Conservation (phyloP, 2,797 vertebrate species). For the Sebastes nivosus region DNA sequence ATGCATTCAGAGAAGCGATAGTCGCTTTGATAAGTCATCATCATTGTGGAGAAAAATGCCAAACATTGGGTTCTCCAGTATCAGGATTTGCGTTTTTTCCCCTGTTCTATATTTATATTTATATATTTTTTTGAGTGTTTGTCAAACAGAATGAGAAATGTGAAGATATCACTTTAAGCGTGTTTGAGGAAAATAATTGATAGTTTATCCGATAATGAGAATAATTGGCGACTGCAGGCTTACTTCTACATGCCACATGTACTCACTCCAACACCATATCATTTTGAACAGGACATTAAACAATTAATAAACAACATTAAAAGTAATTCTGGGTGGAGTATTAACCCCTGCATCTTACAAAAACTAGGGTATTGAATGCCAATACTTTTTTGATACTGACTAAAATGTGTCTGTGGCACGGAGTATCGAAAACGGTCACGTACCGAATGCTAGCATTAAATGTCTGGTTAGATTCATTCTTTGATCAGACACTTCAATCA, state of each 20-base stretch:
- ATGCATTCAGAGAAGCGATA: not conserved
- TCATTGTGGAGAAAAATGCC: not conserved
- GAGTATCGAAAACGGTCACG: not conserved
- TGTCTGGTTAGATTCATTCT: not conserved
- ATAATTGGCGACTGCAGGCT: not conserved
- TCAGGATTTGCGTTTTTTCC: not conserved
- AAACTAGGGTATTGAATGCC: not conserved
- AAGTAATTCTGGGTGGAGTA: not conserved
- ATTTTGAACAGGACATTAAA: not conserved
- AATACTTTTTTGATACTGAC: not conserved
- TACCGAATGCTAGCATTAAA: not conserved
- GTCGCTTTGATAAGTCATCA: not conserved
- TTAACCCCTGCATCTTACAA: not conserved
- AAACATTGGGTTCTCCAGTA: not conserved
- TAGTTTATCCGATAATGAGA: not conserved
- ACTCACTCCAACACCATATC: not conserved
- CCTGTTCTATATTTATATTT: not conserved
- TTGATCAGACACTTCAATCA: not conserved
- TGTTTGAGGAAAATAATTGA: not conserved
- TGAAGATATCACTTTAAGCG: not conserved
- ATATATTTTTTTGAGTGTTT: not conserved
- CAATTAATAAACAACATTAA: not conserved
- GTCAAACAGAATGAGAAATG: not conserved
- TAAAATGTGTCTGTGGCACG: not conserved
- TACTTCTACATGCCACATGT: not conserved